Evolutionary conservation across 2,888 invertebrate genomes (phyloP), one percentile per base, ranked within the genome.

Genomic region (Chrysomela aeneicollis): DNA sequence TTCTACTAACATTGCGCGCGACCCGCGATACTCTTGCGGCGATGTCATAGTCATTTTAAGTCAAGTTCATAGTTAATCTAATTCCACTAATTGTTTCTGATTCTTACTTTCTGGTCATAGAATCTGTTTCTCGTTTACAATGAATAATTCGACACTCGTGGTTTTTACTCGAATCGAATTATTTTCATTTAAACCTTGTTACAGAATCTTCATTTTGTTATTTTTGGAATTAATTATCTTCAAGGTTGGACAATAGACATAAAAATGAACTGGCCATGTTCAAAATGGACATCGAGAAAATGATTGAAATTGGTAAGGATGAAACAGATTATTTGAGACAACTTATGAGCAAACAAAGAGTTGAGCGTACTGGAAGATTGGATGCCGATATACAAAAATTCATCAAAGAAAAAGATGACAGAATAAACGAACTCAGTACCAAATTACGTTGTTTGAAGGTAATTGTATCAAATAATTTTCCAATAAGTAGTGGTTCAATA

Each of bases 201-300:
- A n/a, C n/a, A n/a, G n/a, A n/a, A n/a, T n/a, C n/a, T n/a, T n/a
- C n/a, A n/a, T 26, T 26, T 26, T 26, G 26, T 5, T 26, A 26
- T 5, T 26, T 26, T 5, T 26, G 6, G 4, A 3, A 26, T 26
- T 26, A 6, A 26, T 6, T 26, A 3, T 26, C 37, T 72, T 76
- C 42, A 61, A 83, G 89, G 76, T 77, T 89, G 54, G 87, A 89
- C 73, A 86, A 87, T 67, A 85, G 88, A 59, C 89, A 90, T 77
- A 85, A 84, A 71, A 84, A 85, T 67, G 90, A 90, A 81, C 83
- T 90, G 21, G 85, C 86, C 18, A 86, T 86, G 18, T 90, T 90
- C 73, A 88, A 88, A 74, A 85, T 84, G 2, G 90, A 90, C 75
- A 85, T 87, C 47, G 85, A 87, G 60, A 90, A 89, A 72, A 37